Evolutionary conservation across 2,797 vertebrate genomes (phyloP), one percentile per base, ranked within the genome.

Genomic region (Rhynchotus rufescens): DNA sequence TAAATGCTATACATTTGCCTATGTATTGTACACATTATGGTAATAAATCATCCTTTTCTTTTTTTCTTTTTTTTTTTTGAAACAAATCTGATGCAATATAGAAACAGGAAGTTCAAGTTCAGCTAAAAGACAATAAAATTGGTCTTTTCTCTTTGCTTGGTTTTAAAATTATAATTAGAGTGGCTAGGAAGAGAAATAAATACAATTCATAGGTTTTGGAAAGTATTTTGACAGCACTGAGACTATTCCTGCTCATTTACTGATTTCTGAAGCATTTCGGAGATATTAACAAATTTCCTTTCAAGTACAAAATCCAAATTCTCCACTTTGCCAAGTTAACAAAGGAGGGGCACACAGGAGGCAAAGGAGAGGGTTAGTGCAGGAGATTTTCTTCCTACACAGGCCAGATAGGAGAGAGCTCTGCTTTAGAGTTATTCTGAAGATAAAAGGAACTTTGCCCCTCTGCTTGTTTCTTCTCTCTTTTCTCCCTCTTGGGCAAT

Each of bases 21-120:
- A 19, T 45, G 68, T 78, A 78, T 62, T 51, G 59, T 60, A 91
- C 17, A 72, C 2, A 26, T 84, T 84, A 66, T 42, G 67, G 38
- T 88, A 96, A 92, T 65, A 88, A 96, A 80, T 17, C 20, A 57
- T 30, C 8, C 21, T 34, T 59, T 86, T 34, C 56, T 86, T 80
- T 21, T 26, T 42, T 20, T 87, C 68, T 59, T 85, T 86, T 80
- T 44, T 20, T 87, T 71, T 59, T 82, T 84, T 72, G 28, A 86
- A 51, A 88, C 65, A 71, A 66, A 81, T n/a, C 52, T 86, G 23
- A 95, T 12, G 22, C 57, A 91, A 77, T 32, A 79, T n/a, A 66
- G 57, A 95, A 71, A 51, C 23, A 74, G 19, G 28, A 47, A 93
- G 62, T 14, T 87, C 40, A 44, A 60, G 16, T 85, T 84, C 65